Evolutionary conservation across 2,113 vertebrate species (phyloP).

Genomic region (Choloepus hoffmanni): DNA sequence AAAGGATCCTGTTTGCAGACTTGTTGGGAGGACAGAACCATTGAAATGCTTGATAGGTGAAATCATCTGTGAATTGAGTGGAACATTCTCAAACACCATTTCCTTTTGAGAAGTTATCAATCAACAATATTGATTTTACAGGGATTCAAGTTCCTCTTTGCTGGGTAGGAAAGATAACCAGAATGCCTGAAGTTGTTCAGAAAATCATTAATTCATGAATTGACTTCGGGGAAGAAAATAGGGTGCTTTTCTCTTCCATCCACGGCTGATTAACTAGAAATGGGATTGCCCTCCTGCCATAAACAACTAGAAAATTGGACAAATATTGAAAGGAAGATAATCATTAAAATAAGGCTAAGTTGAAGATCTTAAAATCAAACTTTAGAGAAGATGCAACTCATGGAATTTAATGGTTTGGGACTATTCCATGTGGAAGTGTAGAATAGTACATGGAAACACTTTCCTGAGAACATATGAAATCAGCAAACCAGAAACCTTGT

Average conservation of each 20-base stretch:
- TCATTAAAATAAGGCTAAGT: conserved; percentile 16
- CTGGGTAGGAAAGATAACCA: background rate
- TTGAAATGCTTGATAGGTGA: background rate
- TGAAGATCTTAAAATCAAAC: conserved; percentile 4
- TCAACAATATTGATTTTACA: background rate
- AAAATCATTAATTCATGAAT: background rate
- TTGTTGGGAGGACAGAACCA: background rate
- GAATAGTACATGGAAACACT: background rate
- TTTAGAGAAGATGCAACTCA: background rate
- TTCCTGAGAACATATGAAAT: background rate
- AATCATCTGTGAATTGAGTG: background rate
- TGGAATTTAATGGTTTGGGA: background rate
- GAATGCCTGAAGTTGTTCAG: background rate
- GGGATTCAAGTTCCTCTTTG: background rate
- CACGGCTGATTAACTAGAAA: background rate
- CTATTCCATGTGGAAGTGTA: background rate
- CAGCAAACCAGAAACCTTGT: background rate
- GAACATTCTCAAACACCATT: background rate
- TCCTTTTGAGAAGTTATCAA: background rate
- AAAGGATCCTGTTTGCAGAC: background rate
- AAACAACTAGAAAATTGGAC: background rate
- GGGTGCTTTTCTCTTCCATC: background rate
- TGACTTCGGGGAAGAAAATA: background rate
- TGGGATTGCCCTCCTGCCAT: background rate
- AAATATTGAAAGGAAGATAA: conserved; percentile 31